Evolutionary conservation across 1,140 invertebrate genomes (phyloP).

Genomic region (Drosophila mojavensis): DNA sequence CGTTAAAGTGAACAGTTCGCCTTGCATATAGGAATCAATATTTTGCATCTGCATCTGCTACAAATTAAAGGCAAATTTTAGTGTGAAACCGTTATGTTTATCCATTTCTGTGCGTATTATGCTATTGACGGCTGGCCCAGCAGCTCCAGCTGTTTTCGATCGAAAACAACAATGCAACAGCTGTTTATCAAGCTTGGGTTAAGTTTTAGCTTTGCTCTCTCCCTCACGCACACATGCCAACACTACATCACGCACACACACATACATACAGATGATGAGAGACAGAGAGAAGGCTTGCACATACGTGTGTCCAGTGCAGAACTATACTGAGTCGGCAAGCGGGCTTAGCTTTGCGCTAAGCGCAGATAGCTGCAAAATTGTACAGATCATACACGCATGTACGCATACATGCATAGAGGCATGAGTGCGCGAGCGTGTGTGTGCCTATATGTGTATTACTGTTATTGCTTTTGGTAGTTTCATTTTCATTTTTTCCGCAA

Average conservation of each 20-base stretch:
- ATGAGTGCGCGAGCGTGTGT: not conserved
- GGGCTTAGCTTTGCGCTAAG: not conserved
- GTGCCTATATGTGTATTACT: not conserved
- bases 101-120: not conserved
- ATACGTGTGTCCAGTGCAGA: not conserved
- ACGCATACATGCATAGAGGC: not conserved
- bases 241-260: not conserved
- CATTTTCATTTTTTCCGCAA: slow-evolving; percentile 23
- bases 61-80: slow-evolving; percentile 42
- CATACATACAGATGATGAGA: not conserved
- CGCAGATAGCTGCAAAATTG: not conserved
- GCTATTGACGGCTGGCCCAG: too few species aligned
- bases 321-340: not conserved
- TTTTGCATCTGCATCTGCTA: slow-evolving; percentile 10
- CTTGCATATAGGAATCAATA: slow-evolving; percentile 16
- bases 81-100: slow-evolving; percentile 13
- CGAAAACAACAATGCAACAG: not conserved
- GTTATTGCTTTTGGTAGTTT: slow-evolving; percentile 17
- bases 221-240: not conserved
- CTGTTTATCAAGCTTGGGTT: not conserved
- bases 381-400: not conserved
- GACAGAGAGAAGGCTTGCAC: not conserved
- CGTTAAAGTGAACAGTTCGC: slow-evolving; percentile 40
- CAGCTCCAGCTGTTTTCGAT: not conserved
- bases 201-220: not conserved